Percentiles rank a stretch among this genome's conserved stretches.
Conservation (phyloP, 1,140 invertebrate genomes). For the Saccostrea glomerata region DNA sequence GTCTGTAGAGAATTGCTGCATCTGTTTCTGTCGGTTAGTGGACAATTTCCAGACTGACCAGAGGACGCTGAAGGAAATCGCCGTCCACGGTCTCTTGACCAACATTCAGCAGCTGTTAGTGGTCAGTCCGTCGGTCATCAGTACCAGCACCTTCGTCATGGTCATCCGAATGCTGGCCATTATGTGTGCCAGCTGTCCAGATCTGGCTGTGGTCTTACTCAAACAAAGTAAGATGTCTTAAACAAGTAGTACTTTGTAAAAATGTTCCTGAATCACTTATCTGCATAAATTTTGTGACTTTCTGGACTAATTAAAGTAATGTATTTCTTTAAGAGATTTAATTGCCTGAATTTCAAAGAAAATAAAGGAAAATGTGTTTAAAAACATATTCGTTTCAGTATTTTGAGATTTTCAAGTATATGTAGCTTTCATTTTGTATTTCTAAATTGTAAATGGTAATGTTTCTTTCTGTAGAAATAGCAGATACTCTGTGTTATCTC, state of each 20-base stretch:
- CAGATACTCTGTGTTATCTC: conserved; percentile 94
- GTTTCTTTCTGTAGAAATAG: conserved; percentile 85
- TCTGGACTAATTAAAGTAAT: too few species aligned
- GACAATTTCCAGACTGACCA: conserved; percentile 97
- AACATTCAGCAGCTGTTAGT: conserved; percentile 88
- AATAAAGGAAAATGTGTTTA: too few species aligned
- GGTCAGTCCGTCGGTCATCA: conserved; percentile 94
- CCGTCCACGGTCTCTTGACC: conserved; percentile 92
- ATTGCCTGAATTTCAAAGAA: too few species aligned
- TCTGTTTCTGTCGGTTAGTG: conserved; percentile 96
- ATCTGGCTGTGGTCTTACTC: conserved; percentile 92
- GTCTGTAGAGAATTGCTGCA: conserved; percentile 97
- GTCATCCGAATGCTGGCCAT: conserved; percentile 96
- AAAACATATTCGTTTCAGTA: too few species aligned
- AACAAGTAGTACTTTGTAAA: too few species aligned
- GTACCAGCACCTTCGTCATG: conserved; percentile 95
- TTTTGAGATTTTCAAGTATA: too few species aligned
- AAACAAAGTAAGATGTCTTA: conserved; percentile 85
- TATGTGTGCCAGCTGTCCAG: conserved; percentile 96
- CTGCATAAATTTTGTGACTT: too few species aligned
- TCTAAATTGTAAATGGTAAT: too few species aligned
- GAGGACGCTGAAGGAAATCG: conserved; percentile 94
- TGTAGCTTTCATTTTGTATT: too few species aligned
- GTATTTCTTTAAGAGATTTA: too few species aligned
- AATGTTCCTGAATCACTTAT: too few species aligned